Percentiles rank a stretch among this genome's conserved stretches.
These are phyloP conservation scores for Tethya wilhelma DNA, from an alignment of 37 sponge, comb jelly and placozoan genomes.

Conservation along the genomic window DNA sequence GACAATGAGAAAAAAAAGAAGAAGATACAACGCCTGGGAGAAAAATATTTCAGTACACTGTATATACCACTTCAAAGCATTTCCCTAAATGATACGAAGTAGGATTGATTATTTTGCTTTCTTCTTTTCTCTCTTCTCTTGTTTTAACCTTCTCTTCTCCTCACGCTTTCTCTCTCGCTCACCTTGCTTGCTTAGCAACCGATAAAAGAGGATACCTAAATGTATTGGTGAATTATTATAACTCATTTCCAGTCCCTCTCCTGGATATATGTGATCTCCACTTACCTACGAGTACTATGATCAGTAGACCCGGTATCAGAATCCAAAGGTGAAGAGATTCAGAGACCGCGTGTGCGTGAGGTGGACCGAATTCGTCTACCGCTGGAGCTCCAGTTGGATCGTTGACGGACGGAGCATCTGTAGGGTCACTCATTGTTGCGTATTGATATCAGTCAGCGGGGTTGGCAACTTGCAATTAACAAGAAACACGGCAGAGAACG, in stretches of 20 bases:
- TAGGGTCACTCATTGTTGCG: background rate
- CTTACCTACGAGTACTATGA: slow-evolving; percentile 48
- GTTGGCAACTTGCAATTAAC: no score
- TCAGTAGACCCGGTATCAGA: slow-evolving; percentile 41
- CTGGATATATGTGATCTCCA: background rate
- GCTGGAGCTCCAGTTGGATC: background rate
- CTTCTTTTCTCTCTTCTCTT: slow-evolving; percentile 64
- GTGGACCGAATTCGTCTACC: slow-evolving; percentile 40
- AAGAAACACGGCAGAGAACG: no score
- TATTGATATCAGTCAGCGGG: no score
- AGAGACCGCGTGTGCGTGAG: slow-evolving; percentile 62
- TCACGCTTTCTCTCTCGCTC: slow-evolving; percentile 45
- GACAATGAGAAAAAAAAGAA: no score
- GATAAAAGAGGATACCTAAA: slow-evolving; percentile 56
- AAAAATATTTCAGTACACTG: no score
- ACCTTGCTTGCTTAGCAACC: slow-evolving; percentile 37
- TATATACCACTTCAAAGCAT: no score
- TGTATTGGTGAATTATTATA: background rate
- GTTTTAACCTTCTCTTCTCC: slow-evolving; percentile 66
- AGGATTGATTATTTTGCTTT: slow-evolving; percentile 29
- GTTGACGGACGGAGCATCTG: background rate
- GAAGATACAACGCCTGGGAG: no score
- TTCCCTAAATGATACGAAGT: no score
- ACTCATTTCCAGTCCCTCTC: background rate
- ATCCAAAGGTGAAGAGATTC: slow-evolving; percentile 60